Evolutionary conservation across 2,797 vertebrate genomes (phyloP).

Genomic region (Malacoraja senta): DNA sequence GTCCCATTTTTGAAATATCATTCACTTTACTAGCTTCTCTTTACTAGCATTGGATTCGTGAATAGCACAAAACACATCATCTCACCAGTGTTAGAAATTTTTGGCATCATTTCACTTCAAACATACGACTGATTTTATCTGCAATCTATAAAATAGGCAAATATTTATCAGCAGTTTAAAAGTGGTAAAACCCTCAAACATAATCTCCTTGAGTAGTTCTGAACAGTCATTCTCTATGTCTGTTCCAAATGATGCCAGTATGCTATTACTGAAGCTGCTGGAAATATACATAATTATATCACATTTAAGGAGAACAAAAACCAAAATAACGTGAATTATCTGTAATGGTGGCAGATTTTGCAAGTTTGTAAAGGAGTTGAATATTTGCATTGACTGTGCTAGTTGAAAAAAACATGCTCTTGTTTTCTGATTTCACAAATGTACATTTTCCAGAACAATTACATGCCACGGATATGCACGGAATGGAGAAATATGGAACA

Average conservation of each 20-base stretch:
- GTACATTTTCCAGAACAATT: too few relatives aligned
- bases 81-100: neutral
- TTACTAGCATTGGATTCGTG: neutral
- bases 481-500: too few relatives aligned
- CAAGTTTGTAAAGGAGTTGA: neutral
- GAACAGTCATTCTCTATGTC: too few relatives aligned
- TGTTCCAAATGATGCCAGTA: too few relatives aligned
- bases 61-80: neutral
- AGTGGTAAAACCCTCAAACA: neutral
- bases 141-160: neutral
- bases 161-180: neutral
- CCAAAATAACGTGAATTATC: neutral
- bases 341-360: neutral
- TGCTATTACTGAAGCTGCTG: neutral
- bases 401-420: too few relatives aligned
- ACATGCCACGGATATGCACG: too few relatives aligned
- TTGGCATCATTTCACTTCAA: neutral
- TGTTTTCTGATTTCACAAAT: too few relatives aligned
- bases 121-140: neutral
- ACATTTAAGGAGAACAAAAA: neutral
- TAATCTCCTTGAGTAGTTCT: neutral
- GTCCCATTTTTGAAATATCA: too few relatives aligned
- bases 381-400: too few relatives aligned
- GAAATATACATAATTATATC: neutral
- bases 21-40: neutral